A percentile compares a stretch with the other conserved stretches of the same genome.
phyloP scores from a whole-genome alignment of 2,113 vertebrate species.

The Andinoacara biseriatus region DNA sequence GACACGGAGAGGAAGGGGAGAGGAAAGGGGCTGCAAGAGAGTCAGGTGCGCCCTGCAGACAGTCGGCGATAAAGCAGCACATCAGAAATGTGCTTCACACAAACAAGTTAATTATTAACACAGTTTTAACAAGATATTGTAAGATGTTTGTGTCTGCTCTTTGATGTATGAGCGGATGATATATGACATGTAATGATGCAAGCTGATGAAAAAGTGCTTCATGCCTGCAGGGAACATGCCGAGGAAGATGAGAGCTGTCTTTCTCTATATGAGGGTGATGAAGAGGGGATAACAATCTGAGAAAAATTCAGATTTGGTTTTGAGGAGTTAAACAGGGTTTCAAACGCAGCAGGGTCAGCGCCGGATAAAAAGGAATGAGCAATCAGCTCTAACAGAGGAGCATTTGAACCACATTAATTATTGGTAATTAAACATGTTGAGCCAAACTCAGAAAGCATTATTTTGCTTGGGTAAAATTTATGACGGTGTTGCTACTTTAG shows the following conservation, averaged over 20 bases:
- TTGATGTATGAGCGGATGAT: slow-evolving; percentile 33
- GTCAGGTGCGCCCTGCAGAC: not conserved
- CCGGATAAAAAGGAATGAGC: not conserved
- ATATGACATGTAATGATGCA: slow-evolving; percentile 51
- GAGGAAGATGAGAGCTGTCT: slow-evolving; percentile 20
- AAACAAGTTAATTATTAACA: not conserved
- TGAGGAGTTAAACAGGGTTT: not conserved
- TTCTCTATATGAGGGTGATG: not conserved
- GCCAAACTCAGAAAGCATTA: not conserved
- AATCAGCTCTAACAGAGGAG: not conserved
- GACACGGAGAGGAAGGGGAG: not conserved
- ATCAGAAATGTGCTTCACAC: not conserved
- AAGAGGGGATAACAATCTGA: not conserved
- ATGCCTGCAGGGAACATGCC: not conserved
- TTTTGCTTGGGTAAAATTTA: not conserved
- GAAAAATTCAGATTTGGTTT: slow-evolving; percentile 4
- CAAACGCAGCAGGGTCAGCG: not conserved
- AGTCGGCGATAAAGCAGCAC: slow-evolving; percentile 1
- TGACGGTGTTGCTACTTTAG: not conserved
- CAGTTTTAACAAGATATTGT: not conserved
- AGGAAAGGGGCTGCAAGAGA: not conserved
- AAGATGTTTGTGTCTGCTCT: not conserved
- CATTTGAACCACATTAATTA: not conserved
- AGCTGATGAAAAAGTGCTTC: slow-evolving; percentile 59
- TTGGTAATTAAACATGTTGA: not conserved